Evolutionary conservation across 2,888 invertebrate species (phyloP).

Genomic region (Notocelia uddmanniana): DNA sequence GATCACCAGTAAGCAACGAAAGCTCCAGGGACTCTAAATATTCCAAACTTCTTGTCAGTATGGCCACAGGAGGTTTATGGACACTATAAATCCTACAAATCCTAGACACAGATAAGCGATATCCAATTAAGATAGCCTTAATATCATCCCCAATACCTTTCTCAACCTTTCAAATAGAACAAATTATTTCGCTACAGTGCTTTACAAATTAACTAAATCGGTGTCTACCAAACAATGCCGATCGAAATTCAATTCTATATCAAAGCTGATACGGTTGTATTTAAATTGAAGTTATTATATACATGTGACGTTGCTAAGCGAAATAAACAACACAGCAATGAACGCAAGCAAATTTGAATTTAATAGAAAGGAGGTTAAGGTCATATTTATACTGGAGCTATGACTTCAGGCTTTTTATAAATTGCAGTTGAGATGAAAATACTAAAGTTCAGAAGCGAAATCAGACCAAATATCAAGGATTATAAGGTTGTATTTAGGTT

Average conservation of each 20-base stretch:
- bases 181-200: constrained; percentile 6
- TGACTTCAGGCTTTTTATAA: neutral
- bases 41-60: neutral
- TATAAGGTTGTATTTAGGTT: neutral
- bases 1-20: neutral
- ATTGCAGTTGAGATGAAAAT: neutral
- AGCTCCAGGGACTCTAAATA: neutral
- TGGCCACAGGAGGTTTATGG: neutral
- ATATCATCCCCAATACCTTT: neutral
- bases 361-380: neutral
- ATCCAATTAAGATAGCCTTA: constrained; percentile 20
- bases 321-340: neutral
- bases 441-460: neutral
- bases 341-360: neutral
- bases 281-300: neutral
- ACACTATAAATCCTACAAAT: neutral
- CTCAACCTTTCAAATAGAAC: constrained; percentile 12
- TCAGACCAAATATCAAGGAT: neutral
- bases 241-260: neutral
- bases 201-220: neutral
- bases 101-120: constrained; percentile 12
- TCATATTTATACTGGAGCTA: neutral
- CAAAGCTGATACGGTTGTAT: neutral
- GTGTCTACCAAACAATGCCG: neutral
- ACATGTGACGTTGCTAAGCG: neutral